phyloP scores from a whole-genome alignment of 2,797 vertebrate species.

The Lagodon rhomboides region DNA sequence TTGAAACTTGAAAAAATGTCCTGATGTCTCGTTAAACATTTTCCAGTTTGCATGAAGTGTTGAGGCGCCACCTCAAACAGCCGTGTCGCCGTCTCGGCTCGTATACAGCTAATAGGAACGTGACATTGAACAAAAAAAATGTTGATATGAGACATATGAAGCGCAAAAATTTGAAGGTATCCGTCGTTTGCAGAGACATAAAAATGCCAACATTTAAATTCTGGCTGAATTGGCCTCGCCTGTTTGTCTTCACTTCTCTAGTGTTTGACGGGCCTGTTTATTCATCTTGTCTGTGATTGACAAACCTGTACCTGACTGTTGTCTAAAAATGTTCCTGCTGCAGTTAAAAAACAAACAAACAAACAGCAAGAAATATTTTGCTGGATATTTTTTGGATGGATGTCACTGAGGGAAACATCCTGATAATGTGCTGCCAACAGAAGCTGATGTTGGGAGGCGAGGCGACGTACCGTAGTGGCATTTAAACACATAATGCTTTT shows the following conservation, averaged over 20 bases:
- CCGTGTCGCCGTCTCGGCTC: too few relatives aligned
- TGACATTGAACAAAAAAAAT: too few relatives aligned
- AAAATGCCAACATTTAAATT: too few relatives aligned
- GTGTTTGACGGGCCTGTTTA: neutral
- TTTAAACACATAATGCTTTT: slow-evolving; percentile 12
- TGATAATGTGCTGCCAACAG: slow-evolving; percentile 9
- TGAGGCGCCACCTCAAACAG: too few relatives aligned
- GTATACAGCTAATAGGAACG: too few relatives aligned
- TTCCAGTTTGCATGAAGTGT: too few relatives aligned
- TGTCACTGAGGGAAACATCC: slow-evolving; percentile 34
- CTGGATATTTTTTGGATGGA: slow-evolving; percentile 10
- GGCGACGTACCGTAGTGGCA: slow-evolving; percentile 15
- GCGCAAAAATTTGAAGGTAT: too few relatives aligned
- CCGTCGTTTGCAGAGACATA: too few relatives aligned
- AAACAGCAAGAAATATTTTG: slow-evolving; percentile 32
- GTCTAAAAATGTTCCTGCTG: slow-evolving; percentile 11
- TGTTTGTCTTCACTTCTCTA: slow-evolving; percentile 6
- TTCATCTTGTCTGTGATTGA: slow-evolving; percentile 23
- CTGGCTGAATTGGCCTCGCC: neutral
- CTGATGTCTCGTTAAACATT: too few relatives aligned
- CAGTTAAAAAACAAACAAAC: neutral
- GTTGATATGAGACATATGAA: too few relatives aligned
- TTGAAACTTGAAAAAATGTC: too few relatives aligned
- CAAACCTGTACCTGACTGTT: slow-evolving; percentile 26
- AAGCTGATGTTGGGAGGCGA: slow-evolving; percentile 25